Conservation (phyloP, 1,140 invertebrate species). For the Calycopis cecrops region DNA sequence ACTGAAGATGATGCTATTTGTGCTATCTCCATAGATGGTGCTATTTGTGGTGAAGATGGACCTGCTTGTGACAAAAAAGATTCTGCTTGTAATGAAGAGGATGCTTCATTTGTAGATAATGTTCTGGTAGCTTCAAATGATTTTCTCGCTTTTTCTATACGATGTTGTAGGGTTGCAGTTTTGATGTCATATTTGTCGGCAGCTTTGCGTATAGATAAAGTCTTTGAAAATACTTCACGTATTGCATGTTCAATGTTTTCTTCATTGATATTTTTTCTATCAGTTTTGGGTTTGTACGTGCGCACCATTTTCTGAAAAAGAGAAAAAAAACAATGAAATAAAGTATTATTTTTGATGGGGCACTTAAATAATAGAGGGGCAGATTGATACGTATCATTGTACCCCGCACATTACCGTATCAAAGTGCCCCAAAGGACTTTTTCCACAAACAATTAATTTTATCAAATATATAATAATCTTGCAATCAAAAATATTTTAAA, state of each 20-base stretch:
- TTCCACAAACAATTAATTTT: conserved; percentile 28
- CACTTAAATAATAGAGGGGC: conserved; percentile 24
- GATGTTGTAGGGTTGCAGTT: conserved; percentile 27
- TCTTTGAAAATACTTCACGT: conserved; percentile 27
- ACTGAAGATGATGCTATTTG: no score
- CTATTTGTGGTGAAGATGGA: no score
- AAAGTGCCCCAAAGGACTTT: conserved; percentile 27
- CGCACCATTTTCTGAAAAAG: conserved; percentile 16
- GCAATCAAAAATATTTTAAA: no score
- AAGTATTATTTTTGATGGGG: no score
- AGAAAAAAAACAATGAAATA: no score
- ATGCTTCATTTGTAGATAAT: no score
- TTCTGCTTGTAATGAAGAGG: no score
- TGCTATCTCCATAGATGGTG: no score
- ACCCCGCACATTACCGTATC: conserved; percentile 28
- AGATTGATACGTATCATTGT: conserved; percentile 32
- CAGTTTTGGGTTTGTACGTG: conserved; percentile 11
- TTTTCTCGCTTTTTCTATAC: conserved; percentile 29
- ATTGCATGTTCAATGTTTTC: conserved; percentile 15
- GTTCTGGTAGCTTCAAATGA: conserved; percentile 18
- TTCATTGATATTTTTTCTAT: conserved; percentile 4
- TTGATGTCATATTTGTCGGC: conserved; percentile 31
- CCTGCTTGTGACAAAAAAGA: no score
- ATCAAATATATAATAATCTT: conserved; percentile 25
- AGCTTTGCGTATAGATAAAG: conserved; percentile 30